These are phyloP conservation scores for Hylomyscus alleni DNA, from an alignment of 2,797 vertebrate species.

Conservation along the genomic window DNA sequence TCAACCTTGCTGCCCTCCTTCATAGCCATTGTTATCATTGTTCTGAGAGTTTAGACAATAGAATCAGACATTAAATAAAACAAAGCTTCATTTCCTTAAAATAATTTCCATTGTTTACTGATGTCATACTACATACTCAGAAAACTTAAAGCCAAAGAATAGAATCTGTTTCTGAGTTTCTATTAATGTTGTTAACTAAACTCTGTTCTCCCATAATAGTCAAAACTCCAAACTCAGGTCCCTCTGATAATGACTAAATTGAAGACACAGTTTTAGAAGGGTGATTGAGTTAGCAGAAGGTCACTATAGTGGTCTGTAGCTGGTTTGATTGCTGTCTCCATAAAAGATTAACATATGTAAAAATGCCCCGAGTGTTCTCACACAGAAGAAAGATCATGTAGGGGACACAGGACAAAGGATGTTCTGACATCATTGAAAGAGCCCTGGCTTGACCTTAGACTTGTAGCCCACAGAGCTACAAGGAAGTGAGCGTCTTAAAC, in stretches of 20 bases:
- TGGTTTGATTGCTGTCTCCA: not conserved
- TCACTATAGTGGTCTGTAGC: not conserved
- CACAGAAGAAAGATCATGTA: not conserved
- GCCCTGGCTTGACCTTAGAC: not conserved
- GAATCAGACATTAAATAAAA: conserved; percentile 11
- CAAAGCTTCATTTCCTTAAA: conserved; percentile 13
- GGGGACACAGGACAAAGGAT: not conserved
- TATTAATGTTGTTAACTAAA: not conserved
- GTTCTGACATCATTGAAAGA: not conserved
- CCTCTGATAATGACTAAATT: not conserved
- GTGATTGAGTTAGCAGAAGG: conserved; percentile 11
- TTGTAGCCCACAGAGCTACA: not conserved
- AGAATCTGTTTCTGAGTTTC: conserved; percentile 13
- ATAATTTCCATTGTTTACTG: conserved; percentile 9
- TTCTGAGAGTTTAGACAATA: not conserved
- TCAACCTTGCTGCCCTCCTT: not conserved
- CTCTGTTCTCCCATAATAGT: not conserved
- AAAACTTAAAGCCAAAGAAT: not conserved
- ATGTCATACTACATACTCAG: not conserved
- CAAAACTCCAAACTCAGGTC: not conserved
- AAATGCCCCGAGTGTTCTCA: not conserved
- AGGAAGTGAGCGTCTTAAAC: not conserved
- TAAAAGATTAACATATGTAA: not conserved
- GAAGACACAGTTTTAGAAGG: not conserved
- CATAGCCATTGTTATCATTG: not conserved